Evolutionary conservation across 2,888 invertebrate species (phyloP), one percentile per base, ranked within the genome.

Genomic region (Tanypteryx hageni): DNA sequence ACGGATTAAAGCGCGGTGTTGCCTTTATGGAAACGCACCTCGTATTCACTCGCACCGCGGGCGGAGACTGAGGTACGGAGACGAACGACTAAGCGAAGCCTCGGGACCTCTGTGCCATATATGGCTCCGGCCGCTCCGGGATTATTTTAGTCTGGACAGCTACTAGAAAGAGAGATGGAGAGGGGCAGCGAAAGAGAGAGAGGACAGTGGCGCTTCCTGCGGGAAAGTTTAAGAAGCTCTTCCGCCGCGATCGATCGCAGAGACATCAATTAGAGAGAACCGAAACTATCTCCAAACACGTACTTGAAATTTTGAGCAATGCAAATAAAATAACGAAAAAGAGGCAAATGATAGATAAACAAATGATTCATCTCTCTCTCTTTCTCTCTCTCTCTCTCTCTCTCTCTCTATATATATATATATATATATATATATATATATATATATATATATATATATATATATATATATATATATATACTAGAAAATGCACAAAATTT

Each of bases 71-170:
- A 89, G 83, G 83, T 44, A 31, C 86, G 61, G 59, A 86, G 86
- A 76, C 76, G 76, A 27, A 76, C 76, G 76, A 76, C 76, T 76
- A 76, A 76, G 27, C 76, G 22, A 86, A 86, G 44, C 89, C 89
- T 61, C 68, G 64, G 89, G 59, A n/a, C 31, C 89, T 64, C 44
- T 89, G 89, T 89, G 89, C 89, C 89, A 89, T 89, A 89, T 89
- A 89, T 64, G 89, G 89, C 89, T 64, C 64, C 89, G 31, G 89
- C 86, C 61, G 86, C 86, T 86, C 86, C 89, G 61, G 89, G 89
- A 89, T 89, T 89, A 89, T 89, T 89, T 89, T 89, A 61, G 89
- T 89, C 89, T 89, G 89, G 64, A 86, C 86, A 86, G 86, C 86
- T 86, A 86, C 86, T 86, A n/a, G n/a, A 44, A 44, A n/a, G 68